Conservation (phyloP, 2,113 vertebrate genomes). For the Psittacula cyanocephala region DNA sequence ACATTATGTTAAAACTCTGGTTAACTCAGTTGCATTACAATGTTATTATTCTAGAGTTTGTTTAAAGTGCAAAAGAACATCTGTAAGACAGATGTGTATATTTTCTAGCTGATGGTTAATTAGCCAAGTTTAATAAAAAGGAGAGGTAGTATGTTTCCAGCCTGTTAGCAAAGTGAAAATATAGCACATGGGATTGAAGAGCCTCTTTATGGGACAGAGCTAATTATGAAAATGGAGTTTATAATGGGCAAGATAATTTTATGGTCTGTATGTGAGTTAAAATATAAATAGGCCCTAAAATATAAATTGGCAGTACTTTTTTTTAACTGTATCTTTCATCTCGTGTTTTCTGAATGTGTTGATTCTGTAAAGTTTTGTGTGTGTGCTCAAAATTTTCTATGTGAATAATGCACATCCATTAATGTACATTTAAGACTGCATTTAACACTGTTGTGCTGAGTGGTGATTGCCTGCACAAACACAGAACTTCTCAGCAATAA, state of each 20-base stretch:
- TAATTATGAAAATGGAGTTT: slow-evolving; percentile 60
- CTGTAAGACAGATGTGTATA: neutral
- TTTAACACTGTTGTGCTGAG: neutral
- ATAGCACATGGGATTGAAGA: slow-evolving; percentile 2
- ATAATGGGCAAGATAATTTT: slow-evolving; percentile 38
- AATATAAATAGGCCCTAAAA: neutral
- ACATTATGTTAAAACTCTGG: neutral
- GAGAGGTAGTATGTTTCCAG: slow-evolving; percentile 25
- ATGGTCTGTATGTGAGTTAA: neutral
- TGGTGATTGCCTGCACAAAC: neutral
- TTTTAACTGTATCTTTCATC: neutral
- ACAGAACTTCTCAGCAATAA: neutral
- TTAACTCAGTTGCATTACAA: neutral
- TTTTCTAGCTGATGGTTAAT: slow-evolving; percentile 43
- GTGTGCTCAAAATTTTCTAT: neutral
- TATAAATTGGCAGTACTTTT: slow-evolving; percentile 2
- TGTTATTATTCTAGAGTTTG: neutral
- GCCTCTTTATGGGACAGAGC: neutral
- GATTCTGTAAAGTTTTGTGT: neutral
- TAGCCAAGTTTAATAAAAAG: slow-evolving; percentile 54
- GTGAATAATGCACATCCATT: neutral
- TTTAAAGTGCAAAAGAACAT: neutral
- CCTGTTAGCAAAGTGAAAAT: slow-evolving; percentile 29
- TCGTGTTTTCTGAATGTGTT: neutral
- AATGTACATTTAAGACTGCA: neutral